Evolutionary conservation across 2,888 invertebrate species (phyloP), one percentile per base, ranked within the genome.

Genomic region (Aradus depressus): DNA sequence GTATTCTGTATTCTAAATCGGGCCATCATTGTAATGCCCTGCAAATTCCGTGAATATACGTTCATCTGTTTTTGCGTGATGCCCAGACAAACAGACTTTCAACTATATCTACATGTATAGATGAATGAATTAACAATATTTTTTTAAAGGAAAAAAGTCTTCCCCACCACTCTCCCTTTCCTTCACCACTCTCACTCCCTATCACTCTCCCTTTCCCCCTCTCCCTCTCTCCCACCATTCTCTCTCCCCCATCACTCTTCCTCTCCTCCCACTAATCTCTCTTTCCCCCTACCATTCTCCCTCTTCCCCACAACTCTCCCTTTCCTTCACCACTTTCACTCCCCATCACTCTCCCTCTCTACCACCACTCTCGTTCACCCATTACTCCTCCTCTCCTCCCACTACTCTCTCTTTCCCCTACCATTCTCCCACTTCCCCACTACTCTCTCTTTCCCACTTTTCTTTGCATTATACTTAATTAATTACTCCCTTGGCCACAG

Each of bases 151-250:
- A n/a, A n/a, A n/a, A n/a, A n/a, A n/a, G n/a, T n/a, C n/a, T n/a
- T n/a, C n/a, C n/a, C n/a, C n/a, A n/a, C n/a, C 35, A 16, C 35
- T 34, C 35, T 34, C 35, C 18, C 35, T 34, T 18, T 34, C 38
- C 22, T 4, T 38, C 38, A n/a, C n/a, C n/a, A n/a, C 38, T 38
- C 38, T 38, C 38, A 10, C 38, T 38, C 38, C 22, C 38, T 38
- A 19, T 38, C 38, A 21, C 38, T 38, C 38, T 38, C 38, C 22
- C 38, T 16, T 22, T 38, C 38, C 22, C 38, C 22, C 38, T 38
- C 38, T 38, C 38, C 22, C 38, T 38, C 38, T 38, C 38, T 38
- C 38, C 22, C 38, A 21, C 38, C 22, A 19, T 38, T 22, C 22
- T 22, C 22, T n/a, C 22, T n/a, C 22, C 19, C 22, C 35, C 22